Evolutionary conservation across 2,113 vertebrate species (phyloP), one percentile per base, ranked within the genome.

Genomic region (Colistium nudipinnis): DNA sequence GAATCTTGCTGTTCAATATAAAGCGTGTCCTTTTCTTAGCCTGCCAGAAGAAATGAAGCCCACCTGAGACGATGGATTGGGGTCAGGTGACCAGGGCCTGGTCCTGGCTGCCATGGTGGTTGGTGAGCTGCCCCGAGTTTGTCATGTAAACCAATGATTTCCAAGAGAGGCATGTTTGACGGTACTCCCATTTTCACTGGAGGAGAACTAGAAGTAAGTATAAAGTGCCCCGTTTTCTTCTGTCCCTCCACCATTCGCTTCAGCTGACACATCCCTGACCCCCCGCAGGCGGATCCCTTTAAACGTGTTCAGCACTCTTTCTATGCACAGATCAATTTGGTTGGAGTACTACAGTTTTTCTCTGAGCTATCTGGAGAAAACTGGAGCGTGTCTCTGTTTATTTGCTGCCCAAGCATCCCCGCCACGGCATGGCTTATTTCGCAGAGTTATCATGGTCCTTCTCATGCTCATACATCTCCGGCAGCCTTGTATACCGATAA

Each of bases 141-240:
- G 35, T 45, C 67, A 54, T 25, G n/a, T 62, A 63, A 80, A 83
- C 66, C 77, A 53, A 36, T 16, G 59, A 70, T 70, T 83, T 78
- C 69, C 71, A 14, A 2, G 33, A 77, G 56, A 70, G 39, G 22
- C 48, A 61, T 57, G 62, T 70, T 64, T 64, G 64, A 74, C 85
- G 81, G 84, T 79, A 86, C 83, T 87, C 60, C 84, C 79, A 86
- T 76, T 69, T 48, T 84, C 83, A 82, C 57, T 61, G 76, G 48
- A 56, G 85, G 57, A 45, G 62, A 85, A 80, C 70, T 76, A 62
- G 59, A 54, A 80, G 78, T 89, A 76, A 74, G 80, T 80, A 88
- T 85, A 83, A 88, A 83, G 47, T 22, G 66, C 72, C 47, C 44
- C n/a, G 35, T 68, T 24, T 33, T 10, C 27, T 7, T 51, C 16